Evolutionary conservation across 2,888 invertebrate species (phyloP).

Genomic region (Julus scanicus): DNA sequence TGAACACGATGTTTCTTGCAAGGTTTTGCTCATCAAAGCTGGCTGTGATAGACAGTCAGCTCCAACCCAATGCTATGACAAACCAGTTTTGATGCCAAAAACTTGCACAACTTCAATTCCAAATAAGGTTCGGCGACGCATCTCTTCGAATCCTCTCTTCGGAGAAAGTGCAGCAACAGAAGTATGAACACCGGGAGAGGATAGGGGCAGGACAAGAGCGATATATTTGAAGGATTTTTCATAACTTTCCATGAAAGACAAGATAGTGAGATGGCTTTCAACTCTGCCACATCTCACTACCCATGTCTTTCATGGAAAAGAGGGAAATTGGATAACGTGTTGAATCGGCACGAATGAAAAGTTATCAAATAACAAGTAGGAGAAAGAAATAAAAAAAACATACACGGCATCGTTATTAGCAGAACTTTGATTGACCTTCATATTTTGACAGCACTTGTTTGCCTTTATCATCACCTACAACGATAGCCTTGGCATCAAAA

Average conservation of each 20-base stretch:
- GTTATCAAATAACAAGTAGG: background rate
- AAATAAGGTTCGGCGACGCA: background rate
- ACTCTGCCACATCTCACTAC: constrained; percentile 90
- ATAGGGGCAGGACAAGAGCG: background rate
- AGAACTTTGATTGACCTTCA: constrained; percentile 17
- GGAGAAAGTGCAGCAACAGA: background rate
- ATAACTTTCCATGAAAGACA: constrained; percentile 87
- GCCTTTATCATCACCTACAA: background rate
- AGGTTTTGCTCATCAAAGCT: constrained; percentile 92
- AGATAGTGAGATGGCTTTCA: constrained; percentile 89
- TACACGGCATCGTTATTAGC: background rate
- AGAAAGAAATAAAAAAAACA: constrained; percentile 37
- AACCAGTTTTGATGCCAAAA: constrained; percentile 82
- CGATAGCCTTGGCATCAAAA: background rate
- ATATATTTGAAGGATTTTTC: constrained; percentile 37
- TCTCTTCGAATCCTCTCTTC: background rate
- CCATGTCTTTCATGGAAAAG: constrained; percentile 89
- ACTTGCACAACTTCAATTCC: constrained; percentile 65
- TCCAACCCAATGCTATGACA: constrained; percentile 77
- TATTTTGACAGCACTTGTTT: background rate
- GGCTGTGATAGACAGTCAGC: constrained; percentile 82
- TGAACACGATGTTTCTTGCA: constrained; percentile 64
- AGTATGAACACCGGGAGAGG: background rate
- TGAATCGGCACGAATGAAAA: constrained; percentile 5
- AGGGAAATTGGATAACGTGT: constrained; percentile 43